These are phyloP conservation scores for Spinus pinus DNA, from an alignment of 2,797 vertebrate genomes.

Conservation along the genomic window DNA sequence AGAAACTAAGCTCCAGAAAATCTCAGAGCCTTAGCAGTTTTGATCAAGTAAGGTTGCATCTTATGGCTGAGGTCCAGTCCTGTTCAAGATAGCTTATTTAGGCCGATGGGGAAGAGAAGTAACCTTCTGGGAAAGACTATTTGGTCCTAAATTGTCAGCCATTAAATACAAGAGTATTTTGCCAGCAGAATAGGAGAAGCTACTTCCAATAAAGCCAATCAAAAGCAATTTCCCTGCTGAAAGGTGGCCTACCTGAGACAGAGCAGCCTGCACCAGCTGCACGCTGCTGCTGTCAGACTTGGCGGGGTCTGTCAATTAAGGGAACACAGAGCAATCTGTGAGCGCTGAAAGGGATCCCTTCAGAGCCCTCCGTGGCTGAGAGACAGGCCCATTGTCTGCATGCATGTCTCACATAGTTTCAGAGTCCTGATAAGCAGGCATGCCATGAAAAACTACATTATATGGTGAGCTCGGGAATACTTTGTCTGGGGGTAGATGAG, in stretches of 20 bases:
- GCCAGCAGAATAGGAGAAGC: slow-evolving; percentile 48
- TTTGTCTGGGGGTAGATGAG: slow-evolving; percentile 78
- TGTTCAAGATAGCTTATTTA: background rate
- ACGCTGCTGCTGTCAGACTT: slow-evolving; percentile 81
- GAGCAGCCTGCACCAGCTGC: slow-evolving; percentile 81
- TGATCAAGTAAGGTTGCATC: background rate
- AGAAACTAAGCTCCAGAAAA: background rate
- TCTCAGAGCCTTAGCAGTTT: background rate
- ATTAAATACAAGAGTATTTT: slow-evolving; percentile 28
- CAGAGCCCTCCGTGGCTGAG: slow-evolving; percentile 81
- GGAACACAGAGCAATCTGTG: slow-evolving; percentile 92
- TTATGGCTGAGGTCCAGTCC: background rate
- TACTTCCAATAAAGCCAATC: slow-evolving; percentile 80
- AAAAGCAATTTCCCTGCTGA: slow-evolving; percentile 87
- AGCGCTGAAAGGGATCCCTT: slow-evolving; percentile 91
- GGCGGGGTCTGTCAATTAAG: slow-evolving; percentile 89
- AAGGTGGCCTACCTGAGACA: slow-evolving; percentile 86
- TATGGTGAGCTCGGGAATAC: slow-evolving; percentile 81
- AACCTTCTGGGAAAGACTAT: background rate
- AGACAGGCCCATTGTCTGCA: slow-evolving; percentile 91
- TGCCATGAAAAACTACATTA: slow-evolving; percentile 90
- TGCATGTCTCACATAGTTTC: slow-evolving; percentile 96
- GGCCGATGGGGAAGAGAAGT: background rate
- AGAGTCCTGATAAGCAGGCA: slow-evolving; percentile 89
- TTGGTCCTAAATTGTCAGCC: background rate